Conservation (phyloP, 2,797 vertebrate species). For the Diplodus sargus region DNA sequence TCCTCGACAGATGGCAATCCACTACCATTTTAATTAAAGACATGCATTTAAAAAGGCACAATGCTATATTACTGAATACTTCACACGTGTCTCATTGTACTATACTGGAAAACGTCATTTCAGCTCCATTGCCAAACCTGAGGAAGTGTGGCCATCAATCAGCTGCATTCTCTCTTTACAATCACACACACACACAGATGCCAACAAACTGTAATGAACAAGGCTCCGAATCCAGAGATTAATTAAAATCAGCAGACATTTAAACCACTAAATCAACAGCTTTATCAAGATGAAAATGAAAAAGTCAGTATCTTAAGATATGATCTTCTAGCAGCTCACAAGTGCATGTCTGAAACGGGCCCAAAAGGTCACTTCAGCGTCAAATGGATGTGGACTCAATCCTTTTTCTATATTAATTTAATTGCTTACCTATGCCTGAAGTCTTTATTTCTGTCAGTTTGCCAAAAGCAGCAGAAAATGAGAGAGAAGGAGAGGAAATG, state of each 20-base stretch:
- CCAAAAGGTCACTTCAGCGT: conserved; percentile 28
- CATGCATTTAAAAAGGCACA: background rate
- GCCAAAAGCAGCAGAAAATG: conserved; percentile 75
- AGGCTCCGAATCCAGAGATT: conserved; percentile 21
- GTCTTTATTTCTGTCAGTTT: conserved; percentile 99
- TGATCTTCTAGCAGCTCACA: conserved; percentile 17
- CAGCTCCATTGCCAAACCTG: conserved; percentile 33
- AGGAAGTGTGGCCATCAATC: conserved; percentile 31
- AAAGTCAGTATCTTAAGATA: conserved; percentile 12
- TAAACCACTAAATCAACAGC: conserved; percentile 25
- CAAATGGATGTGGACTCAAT: conserved; percentile 1
- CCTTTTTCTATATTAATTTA: conserved; percentile 10
- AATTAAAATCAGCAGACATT: conserved; percentile 1
- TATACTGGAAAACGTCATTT: conserved; percentile 34
- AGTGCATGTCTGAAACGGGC: conserved; percentile 19
- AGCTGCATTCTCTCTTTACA: conserved; percentile 49
- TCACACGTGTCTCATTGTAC: background rate
- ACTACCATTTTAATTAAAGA: conserved; percentile 7
- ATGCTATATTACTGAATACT: background rate
- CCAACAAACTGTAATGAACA: conserved; percentile 17
- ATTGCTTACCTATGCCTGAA: conserved; percentile 99
- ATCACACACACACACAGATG: conserved; percentile 52
- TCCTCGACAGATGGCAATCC: background rate
- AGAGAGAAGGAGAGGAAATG: conserved; percentile 66
- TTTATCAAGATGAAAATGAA: conserved; percentile 21